Base-by-base conservation (phyloP, 2,797 vertebrate genomes). In the Glyptemys insculpta region DNA sequence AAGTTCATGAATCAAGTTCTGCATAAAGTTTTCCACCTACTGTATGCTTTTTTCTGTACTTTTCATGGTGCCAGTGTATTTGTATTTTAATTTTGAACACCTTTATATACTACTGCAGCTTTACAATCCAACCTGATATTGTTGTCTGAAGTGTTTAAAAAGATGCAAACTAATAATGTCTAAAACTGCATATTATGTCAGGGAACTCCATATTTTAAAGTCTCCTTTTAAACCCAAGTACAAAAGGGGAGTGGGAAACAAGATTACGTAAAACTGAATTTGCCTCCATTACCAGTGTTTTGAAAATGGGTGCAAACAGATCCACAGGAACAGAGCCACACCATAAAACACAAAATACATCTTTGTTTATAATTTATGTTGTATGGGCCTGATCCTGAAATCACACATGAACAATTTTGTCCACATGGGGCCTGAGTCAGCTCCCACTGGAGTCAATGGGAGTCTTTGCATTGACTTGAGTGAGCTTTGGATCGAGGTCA, bases 51-150 rank as follows among this genome's bases (percentile, higher is more conserved):
- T 29, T 54, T 19, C 8, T 21, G n/a, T 68, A 21, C 52, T 54
- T 87, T 44, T 76, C 81, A 37, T 15, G 31, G 49, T 87, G 53
- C 41, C 23, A 8, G 18, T 5, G 1, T 5, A 5, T 49, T 88
- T 86, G 41, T 90, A 84, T 44, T 79, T 47, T 25, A 74, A 89
- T 50, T 76, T 56, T 76, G n/a, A 34, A 8, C 27, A 50, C 27
- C 21, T 50, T 80, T 29, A n/a, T 79, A 5, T 78, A 5, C 83
- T 85, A 9, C 44, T 31, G 41, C 8, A 27, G 8, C 50, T 85
- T 74, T 5, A 37, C 0, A 1, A 29, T 52, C 37, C 54, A 53
- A 0, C 1, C 2, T 81, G 76, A 57, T 57, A 59, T 3, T 62
- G 86, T n/a, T 78, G n/a, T 21, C n/a, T 68, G 19, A 68, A n/a